Conservation (phyloP, 2,888 invertebrate genomes). For the Sycophila texana region DNA sequence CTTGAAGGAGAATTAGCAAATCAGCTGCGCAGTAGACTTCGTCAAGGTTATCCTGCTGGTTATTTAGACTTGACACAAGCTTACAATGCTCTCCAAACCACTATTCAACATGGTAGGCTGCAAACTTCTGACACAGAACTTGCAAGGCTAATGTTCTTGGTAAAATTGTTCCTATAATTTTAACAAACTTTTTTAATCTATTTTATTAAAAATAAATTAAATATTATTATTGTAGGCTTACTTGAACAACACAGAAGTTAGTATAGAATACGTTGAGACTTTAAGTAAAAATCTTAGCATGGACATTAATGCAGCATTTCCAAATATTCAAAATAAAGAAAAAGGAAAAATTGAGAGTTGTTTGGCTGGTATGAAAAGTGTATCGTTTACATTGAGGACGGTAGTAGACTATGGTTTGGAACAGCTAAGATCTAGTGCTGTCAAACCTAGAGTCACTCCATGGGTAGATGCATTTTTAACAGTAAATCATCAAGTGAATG, state of each 20-base stretch:
- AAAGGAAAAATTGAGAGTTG: conserved; percentile 85
- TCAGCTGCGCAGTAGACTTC: conserved; percentile 84
- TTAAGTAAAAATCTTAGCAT: conserved; percentile 86
- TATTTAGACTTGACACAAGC: conserved; percentile 88
- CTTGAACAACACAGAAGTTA: conserved; percentile 93
- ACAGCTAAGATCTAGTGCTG: conserved; percentile 86
- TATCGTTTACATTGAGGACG: conserved; percentile 79
- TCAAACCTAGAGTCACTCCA: conserved; percentile 89
- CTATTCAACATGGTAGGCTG: conserved; percentile 87
- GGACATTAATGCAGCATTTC: conserved; percentile 82
- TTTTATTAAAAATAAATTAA: conserved; percentile 12
- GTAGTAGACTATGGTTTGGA: conserved; percentile 88
- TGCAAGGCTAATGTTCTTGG: conserved; percentile 86
- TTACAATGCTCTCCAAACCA: conserved; percentile 88
- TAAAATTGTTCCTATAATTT: conserved; percentile 70
- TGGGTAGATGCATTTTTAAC: conserved; percentile 89
- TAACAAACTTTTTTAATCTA: conserved; percentile 34
- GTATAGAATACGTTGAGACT: conserved; percentile 92
- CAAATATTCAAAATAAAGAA: conserved; percentile 80
- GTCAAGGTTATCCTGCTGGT: conserved; percentile 87
- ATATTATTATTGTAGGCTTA: conserved; percentile 80
- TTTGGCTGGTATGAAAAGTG: conserved; percentile 79
- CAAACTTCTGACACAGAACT: conserved; percentile 89
- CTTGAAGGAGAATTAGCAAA: conserved; percentile 90
- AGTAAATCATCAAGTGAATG: conserved; percentile 87